These are phyloP conservation scores for Pitta sordida DNA, from an alignment of 2,113 vertebrate genomes.

Conservation along the genomic window DNA sequence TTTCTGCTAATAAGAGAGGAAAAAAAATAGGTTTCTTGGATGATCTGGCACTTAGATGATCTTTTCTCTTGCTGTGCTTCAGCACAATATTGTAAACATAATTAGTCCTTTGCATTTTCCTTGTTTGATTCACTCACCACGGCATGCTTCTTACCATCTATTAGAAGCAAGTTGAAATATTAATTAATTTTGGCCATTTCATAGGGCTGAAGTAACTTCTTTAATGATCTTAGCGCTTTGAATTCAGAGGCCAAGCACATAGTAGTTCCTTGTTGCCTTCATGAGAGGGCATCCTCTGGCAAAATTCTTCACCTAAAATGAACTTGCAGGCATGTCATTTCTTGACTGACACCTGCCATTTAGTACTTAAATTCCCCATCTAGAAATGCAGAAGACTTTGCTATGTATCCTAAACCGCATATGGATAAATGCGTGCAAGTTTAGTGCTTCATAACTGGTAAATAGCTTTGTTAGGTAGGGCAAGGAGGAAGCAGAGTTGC, in stretches of 20 bases:
- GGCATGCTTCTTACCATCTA: neutral
- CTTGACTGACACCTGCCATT: neutral
- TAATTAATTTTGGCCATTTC: slow-evolving; percentile 44
- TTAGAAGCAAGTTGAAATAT: neutral
- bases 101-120: neutral
- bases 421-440: neutral
- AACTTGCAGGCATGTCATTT: neutral
- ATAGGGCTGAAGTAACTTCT: neutral
- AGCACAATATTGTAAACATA: neutral
- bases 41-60: neutral
- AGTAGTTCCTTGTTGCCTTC: neutral
- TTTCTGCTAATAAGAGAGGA: neutral
- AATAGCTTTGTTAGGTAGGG: neutral
- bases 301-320: neutral
- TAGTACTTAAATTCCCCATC: neutral
- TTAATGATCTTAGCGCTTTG: neutral
- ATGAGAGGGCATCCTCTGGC: neutral
- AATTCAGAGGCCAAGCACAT: neutral
- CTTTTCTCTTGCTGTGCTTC: neutral
- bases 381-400: neutral
- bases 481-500: neutral
- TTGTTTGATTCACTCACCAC: neutral
- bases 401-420: neutral
- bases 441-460: neutral
- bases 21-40: neutral